phyloP scores from a whole-genome alignment of 2,797 vertebrate genomes.

The Lindbergichthys nudifrons region DNA sequence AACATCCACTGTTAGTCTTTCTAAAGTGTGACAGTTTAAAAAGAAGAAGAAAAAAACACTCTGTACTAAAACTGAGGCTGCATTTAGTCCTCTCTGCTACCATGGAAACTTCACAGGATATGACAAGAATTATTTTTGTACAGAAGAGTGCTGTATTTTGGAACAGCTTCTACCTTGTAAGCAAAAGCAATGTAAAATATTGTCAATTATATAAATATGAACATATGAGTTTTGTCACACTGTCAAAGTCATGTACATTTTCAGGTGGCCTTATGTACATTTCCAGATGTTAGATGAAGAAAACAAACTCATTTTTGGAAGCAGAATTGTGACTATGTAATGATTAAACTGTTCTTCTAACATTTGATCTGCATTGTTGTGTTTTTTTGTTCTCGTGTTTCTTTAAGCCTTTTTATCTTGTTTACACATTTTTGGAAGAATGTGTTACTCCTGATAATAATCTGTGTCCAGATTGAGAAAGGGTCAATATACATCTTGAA shows the following conservation, averaged over 20 bases:
- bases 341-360: slow-evolving; percentile 99
- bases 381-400: slow-evolving; percentile 9
- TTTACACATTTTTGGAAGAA: neutral
- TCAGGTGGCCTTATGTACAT: slow-evolving; percentile 99
- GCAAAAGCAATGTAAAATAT: slow-evolving; percentile 99
- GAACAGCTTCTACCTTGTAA: slow-evolving; percentile 94
- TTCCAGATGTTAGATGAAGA: slow-evolving; percentile 93
- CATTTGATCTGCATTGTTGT: slow-evolving; percentile 86
- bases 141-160: slow-evolving; percentile 99
- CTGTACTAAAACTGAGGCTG: slow-evolving; percentile 84
- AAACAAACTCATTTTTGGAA: slow-evolving; percentile 91
- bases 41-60: slow-evolving; percentile 75
- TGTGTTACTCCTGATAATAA: too few relatives aligned
- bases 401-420: neutral
- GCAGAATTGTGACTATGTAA: slow-evolving; percentile 99
- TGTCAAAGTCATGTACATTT: slow-evolving; percentile 99
- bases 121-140: slow-evolving; percentile 96
- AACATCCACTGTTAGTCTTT: slow-evolving; percentile 91
- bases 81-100: slow-evolving; percentile 88
- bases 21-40: slow-evolving; percentile 84
- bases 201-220: slow-evolving; percentile 98
- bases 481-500: neutral
- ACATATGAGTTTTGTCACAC: slow-evolving; percentile 98
- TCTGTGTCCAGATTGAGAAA: neutral
- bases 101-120: slow-evolving; percentile 92